These are phyloP conservation scores for Perca schrenkii DNA, from an alignment of 2,113 vertebrate species.

Conservation along the genomic window DNA sequence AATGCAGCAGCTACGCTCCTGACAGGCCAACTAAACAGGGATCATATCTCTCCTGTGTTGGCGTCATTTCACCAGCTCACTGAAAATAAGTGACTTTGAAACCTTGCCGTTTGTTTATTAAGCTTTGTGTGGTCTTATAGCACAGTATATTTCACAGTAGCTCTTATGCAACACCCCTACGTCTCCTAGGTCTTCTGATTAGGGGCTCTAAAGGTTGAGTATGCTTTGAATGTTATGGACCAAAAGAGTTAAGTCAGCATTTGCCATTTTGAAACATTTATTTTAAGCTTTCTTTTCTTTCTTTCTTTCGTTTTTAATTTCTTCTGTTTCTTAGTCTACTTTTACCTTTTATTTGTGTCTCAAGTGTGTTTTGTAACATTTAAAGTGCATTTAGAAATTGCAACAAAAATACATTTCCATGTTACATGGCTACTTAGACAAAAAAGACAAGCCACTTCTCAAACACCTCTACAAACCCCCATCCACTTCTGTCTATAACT, in stretches of 20 bases:
- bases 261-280: not conserved
- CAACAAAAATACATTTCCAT: not conserved
- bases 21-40: constrained; percentile 40
- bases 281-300: not conserved
- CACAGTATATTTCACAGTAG: constrained; percentile 12
- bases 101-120: constrained; percentile 36
- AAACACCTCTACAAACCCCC: no score
- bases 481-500: no score
- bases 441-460: no score
- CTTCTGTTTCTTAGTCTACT: not conserved
- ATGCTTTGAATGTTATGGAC: not conserved
- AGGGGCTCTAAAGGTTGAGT: not conserved
- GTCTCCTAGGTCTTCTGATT: not conserved
- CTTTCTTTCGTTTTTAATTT: not conserved
- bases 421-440: no score
- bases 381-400: not conserved
- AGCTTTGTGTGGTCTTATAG: constrained; percentile 19
- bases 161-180: not conserved
- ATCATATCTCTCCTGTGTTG: constrained; percentile 40
- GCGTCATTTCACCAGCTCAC: constrained; percentile 36
- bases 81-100: constrained; percentile 29
- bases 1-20: constrained; percentile 39
- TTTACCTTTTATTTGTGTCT: not conserved
- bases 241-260: not conserved
- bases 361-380: not conserved